Evolutionary conservation across 2,113 vertebrate species (phyloP).

Genomic region (Panthera uncia): DNA sequence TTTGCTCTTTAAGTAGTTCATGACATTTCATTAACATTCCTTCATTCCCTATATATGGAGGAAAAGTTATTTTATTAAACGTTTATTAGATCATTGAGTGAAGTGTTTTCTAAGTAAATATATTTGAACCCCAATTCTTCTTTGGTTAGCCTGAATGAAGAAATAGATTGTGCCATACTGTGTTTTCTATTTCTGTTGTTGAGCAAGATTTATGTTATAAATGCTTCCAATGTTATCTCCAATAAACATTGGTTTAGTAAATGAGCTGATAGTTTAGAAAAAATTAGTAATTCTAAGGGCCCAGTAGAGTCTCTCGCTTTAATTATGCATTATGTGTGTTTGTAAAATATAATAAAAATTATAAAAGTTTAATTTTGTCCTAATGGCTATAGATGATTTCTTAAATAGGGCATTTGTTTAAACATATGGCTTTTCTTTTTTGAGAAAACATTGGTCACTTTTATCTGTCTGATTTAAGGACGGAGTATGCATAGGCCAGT

Average conservation of each 20-base stretch:
- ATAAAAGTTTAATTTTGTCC: background rate
- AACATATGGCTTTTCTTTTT: background rate
- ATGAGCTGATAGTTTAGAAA: background rate
- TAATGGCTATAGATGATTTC: background rate
- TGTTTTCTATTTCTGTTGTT: background rate
- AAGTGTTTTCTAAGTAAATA: background rate
- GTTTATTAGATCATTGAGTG: background rate
- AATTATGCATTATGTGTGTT: background rate
- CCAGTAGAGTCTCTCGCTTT: background rate
- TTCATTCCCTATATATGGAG: background rate
- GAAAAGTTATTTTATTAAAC: background rate
- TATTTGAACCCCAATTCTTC: background rate
- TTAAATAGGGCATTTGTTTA: background rate
- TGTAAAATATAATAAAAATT: background rate
- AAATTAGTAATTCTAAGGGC: background rate
- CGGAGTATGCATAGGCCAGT: too few relatives aligned
- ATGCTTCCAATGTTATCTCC: background rate
- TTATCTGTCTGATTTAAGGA: background rate
- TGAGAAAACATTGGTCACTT: background rate
- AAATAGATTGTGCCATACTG: background rate
- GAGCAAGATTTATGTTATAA: background rate
- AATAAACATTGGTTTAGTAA: background rate
- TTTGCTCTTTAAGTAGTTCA: conserved; percentile 32
- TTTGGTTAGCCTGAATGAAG: background rate
- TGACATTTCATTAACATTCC: background rate